Percentiles rank a stretch among this genome's conserved stretches.
Evolutionary conservation across 1,140 invertebrate species (phyloP).

Genomic region (Drosophila repleta): DNA sequence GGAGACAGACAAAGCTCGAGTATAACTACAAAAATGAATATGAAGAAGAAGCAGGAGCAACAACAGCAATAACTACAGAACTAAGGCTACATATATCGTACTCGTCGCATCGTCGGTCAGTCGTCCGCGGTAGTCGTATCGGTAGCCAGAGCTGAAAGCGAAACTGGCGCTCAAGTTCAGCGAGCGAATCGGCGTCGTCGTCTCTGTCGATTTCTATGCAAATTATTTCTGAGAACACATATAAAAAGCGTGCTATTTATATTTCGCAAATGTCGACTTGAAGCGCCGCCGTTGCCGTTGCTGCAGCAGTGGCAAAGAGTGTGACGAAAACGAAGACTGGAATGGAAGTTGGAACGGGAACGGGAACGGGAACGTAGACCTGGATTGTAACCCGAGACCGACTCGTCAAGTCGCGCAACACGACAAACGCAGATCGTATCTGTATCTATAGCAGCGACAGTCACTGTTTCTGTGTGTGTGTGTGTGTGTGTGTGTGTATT

Average conservation of each 20-base stretch:
- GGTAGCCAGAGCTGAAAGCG: constrained; percentile 50
- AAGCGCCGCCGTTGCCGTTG: constrained; percentile 56
- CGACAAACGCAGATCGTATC: constrained; percentile 72
- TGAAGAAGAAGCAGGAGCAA: constrained; percentile 15
- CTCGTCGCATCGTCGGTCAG: constrained; percentile 6
- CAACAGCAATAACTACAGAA: constrained; percentile 19
- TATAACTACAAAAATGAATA: constrained; percentile 17
- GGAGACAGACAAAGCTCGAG: constrained; percentile 22
- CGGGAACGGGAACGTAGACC: constrained; percentile 19
- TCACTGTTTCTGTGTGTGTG: constrained; percentile 42
- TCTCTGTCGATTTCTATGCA: constrained; percentile 73
- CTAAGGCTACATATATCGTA: constrained; percentile 20
- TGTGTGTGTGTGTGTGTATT: constrained; percentile 50
- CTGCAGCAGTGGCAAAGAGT: constrained; percentile 63
- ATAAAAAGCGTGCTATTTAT: constrained; percentile 81
- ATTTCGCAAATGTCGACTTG: constrained; percentile 79
- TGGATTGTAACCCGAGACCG: constrained; percentile 47
- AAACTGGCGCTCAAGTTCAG: constrained; percentile 71
- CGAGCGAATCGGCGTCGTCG: constrained; percentile 42
- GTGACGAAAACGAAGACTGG: constrained; percentile 53
- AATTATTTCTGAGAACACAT: constrained; percentile 78
- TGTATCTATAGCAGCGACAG: constrained; percentile 63
- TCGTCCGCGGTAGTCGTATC: constrained; percentile 11
- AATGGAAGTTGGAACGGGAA: constrained; percentile 14
- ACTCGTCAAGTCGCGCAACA: constrained; percentile 41